Conservation (phyloP, 2,113 vertebrate species). For the Equus quagga region DNA sequence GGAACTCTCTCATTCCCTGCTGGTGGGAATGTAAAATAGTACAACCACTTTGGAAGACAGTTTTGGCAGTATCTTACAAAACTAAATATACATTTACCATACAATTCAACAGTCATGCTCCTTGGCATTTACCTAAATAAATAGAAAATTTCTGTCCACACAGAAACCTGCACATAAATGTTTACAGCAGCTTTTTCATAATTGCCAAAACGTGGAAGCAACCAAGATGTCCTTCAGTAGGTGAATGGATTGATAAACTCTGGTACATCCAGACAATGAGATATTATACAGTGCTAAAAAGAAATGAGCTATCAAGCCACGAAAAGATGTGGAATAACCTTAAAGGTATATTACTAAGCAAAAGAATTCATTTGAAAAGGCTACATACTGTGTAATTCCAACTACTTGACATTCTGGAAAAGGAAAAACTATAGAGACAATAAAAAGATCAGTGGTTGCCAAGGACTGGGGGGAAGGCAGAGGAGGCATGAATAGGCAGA, state of each 20-base stretch:
- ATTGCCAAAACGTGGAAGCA: background rate
- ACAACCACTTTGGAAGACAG: background rate
- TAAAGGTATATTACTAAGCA: background rate
- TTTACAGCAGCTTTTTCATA: background rate
- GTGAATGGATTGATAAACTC: background rate
- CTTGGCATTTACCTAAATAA: background rate
- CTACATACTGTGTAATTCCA: background rate
- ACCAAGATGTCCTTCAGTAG: background rate
- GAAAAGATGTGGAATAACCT: background rate
- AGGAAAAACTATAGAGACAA: background rate
- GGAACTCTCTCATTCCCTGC: background rate
- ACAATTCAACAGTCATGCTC: background rate
- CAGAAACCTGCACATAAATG: background rate
- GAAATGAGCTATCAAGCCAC: background rate
- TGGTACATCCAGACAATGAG: background rate
- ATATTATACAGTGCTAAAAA: background rate
- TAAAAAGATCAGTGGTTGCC: background rate
- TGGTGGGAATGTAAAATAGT: background rate
- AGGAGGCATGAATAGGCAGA: background rate
- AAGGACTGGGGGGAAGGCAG: background rate
- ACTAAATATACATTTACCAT: background rate
- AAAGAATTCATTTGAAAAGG: background rate
- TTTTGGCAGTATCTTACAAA: background rate
- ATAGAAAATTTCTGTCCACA: background rate
- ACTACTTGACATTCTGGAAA: background rate